Evolutionary conservation across 2,797 vertebrate genomes (phyloP), one percentile per base, ranked within the genome.

Genomic region (Tympanoctomys barrerae): DNA sequence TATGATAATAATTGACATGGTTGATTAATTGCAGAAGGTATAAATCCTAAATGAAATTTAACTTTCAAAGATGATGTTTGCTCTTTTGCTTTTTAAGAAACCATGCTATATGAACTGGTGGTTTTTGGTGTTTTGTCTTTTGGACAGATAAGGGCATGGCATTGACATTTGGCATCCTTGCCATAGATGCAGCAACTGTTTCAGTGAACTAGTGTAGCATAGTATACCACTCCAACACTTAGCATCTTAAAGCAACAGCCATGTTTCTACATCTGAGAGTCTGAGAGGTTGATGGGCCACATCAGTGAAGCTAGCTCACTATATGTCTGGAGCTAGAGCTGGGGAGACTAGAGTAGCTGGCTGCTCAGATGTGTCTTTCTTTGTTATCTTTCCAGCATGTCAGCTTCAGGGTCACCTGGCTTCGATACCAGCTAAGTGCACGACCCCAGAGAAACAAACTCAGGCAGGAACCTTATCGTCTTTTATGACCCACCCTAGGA

Each of bases 1-100:
- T 93, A 54, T 87, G 87, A 88, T 42, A 93, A n/a, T 91, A 64
- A 81, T 94, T 9, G 5, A 14, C 22, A 36, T 95, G 54, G 71
- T 57, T 91, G 79, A 39, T 62, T 28, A 39, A 18, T 86, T 26
- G 28, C 83, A 88, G 64, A 90, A 89, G 11, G 28, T 70, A 16
- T 75, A 21, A 93, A 83, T 78, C 33, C 62, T 90, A 80, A 92
- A 39, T 66, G 4, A 26, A 57, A 71, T 84, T 78, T 68, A 90
- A 90, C 11, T 94, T 92, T 71, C 31, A 24, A 42, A 5, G 31
- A 2, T 68, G 22, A 49, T 57, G 13, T 36, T 92, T 42, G 5
- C 22, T 8, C 31, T 75, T 89, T 83, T 64, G 19, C 16, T 82
- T 91, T 94, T 90, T 87, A 42, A 87, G 36, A 81, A 91, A 28